Percentiles rank a stretch among this genome's conserved stretches.
Evolutionary conservation across 2,113 vertebrate genomes (phyloP).

Genomic region (Nycticryphes semicollaris): DNA sequence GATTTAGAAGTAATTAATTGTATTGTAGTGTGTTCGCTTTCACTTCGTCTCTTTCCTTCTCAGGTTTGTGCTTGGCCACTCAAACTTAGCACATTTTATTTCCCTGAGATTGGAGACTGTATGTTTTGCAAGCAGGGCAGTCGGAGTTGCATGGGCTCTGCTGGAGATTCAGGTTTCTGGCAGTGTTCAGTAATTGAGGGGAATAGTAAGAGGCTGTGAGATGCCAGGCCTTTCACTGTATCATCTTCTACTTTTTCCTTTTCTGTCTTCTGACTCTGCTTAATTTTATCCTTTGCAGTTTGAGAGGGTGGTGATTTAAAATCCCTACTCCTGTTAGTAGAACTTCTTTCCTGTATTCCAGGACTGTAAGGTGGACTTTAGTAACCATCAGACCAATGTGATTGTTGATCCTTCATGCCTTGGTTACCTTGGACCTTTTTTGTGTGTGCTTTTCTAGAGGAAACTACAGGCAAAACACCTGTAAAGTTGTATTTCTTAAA

Average conservation of each 20-base stretch:
- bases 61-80: background rate
- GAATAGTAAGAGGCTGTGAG: background rate
- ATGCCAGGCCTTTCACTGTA: background rate
- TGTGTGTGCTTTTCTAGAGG: background rate
- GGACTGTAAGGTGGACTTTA: background rate
- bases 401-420: background rate
- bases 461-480: background rate
- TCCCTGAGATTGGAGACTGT: no score
- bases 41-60: background rate
- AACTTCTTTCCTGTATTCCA: background rate
- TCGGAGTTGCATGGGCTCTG: background rate
- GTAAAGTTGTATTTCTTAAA: background rate
- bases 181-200: background rate
- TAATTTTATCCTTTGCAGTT: background rate
- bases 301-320: background rate
- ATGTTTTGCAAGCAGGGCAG: background rate
- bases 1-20: background rate
- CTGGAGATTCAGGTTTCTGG: background rate
- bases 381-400: background rate
- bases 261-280: background rate
- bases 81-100: background rate
- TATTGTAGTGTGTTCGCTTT: background rate
- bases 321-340: background rate
- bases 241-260: background rate
- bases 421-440: background rate